A percentile compares a stretch with the other conserved stretches of the same genome.
phyloP scores from a whole-genome alignment of 2,113 vertebrate genomes.

The Mystacornis crossleyi region DNA sequence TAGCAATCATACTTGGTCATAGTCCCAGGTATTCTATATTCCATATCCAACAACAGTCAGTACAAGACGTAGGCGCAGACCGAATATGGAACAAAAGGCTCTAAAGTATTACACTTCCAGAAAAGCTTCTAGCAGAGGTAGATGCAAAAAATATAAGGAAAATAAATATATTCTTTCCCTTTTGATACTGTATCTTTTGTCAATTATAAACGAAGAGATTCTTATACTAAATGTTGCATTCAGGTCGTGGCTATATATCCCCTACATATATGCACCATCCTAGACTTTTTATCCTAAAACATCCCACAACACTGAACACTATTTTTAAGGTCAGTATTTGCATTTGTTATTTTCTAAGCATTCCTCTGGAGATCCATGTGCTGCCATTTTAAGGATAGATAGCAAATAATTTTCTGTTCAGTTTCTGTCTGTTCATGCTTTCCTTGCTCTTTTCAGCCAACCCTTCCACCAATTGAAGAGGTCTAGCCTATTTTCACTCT shows the following conservation, averaged over 20 bases:
- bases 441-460: background rate
- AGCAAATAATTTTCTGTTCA: background rate
- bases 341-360: background rate
- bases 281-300: background rate
- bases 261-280: background rate
- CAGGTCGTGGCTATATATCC: background rate
- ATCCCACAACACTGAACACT: background rate
- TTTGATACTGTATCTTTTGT: background rate
- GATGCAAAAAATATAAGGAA: background rate
- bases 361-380: background rate
- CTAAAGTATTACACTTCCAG: background rate
- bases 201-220: background rate
- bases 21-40: background rate
- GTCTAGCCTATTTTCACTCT: background rate
- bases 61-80: background rate
- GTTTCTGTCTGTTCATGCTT: background rate
- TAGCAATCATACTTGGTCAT: background rate
- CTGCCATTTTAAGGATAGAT: background rate
- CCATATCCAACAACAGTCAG: background rate
- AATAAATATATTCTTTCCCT: background rate
- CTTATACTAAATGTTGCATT: background rate
- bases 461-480: background rate
- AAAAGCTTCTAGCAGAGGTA: background rate
- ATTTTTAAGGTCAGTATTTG: background rate
- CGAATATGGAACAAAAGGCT: background rate